Base-by-base conservation (phyloP, 2,888 invertebrate genomes). In the Seladonia tumulorum region DNA sequence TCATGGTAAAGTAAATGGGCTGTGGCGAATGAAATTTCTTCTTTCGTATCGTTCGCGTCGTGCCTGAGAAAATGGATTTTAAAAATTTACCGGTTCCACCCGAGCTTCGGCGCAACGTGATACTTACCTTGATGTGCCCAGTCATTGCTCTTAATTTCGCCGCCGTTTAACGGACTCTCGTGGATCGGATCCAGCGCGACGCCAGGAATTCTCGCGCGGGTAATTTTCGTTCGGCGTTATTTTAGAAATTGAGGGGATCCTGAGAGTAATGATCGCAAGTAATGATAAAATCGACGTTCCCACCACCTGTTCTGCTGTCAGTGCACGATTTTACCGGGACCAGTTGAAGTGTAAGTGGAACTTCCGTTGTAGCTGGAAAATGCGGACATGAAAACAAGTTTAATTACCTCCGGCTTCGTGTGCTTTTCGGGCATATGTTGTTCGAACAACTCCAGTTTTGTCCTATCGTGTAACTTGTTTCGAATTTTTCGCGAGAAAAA, bases 11-110 rank as follows among this genome's bases (percentile, higher is more conserved):
- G 70, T 42, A 70, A 70, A 42, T n/a, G 70, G 39, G 14, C n/a
- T n/a, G n/a, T 12, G 22, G 70, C 12, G 39, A 70, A 70, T 42
- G 42, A 42, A 70, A 70, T 70, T 70, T 12, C 22, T 42, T 70
- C n/a, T 42, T 42, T n/a, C 70, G 70, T 22, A 14, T 53, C 49
- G 49, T 53, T 53, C 49, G 5, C 14, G n/a, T 42, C 70, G n/a
- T 70, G n/a, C 70, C 39, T 70, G 42, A 70, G 70, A 70, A 70
- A 70, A 70, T 70, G 39, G 70, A 42, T 70, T 70, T 70, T 70
- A 70, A 70, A 70, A 45, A 70, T 70, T 42, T 42, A 70, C 0
- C 42, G n/a, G n/a, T 5, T 14, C 39, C 42, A 70, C 70, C 14
- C 10, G 14, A n/a, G 42, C n/a, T n/a, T 5, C n/a, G 70, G 42